These are phyloP conservation scores for Doris montereyensis DNA, from an alignment of 2,888 invertebrate species.

Conservation along the genomic window DNA sequence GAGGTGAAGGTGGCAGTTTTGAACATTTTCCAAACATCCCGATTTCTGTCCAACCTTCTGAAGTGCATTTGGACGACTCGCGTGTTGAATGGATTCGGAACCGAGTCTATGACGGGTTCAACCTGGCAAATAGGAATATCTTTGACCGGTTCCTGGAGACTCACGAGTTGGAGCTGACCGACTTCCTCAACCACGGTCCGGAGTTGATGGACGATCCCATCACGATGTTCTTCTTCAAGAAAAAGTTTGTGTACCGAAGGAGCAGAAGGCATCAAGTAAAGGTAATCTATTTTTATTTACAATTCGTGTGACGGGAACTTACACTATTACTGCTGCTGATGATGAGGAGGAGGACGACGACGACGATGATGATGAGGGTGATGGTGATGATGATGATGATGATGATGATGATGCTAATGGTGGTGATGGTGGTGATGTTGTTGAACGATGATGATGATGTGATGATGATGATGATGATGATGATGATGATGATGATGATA, in stretches of 20 bases:
- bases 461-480: no score
- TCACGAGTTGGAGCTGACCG: conserved; percentile 20
- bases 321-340: no score
- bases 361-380: no score
- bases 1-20: neutral
- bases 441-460: no score
- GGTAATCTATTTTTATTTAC: no score
- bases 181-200: conserved; percentile 35
- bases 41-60: neutral
- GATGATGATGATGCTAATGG: no score
- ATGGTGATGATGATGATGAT: no score
- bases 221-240: conserved; percentile 44
- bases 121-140: conserved; percentile 5
- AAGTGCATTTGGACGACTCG: conserved; percentile 28
- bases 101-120: conserved; percentile 35
- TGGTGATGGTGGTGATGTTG: no score
- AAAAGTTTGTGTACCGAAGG: conserved; percentile 61
- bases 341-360: no score
- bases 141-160: conserved; percentile 38
- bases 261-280: neutral
- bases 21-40: neutral
- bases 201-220: conserved; percentile 13
- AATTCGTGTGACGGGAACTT: no score
- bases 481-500: no score
- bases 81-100: conserved; percentile 41